Conservation (phyloP, 2,113 vertebrate genomes). For the Esox niger region DNA sequence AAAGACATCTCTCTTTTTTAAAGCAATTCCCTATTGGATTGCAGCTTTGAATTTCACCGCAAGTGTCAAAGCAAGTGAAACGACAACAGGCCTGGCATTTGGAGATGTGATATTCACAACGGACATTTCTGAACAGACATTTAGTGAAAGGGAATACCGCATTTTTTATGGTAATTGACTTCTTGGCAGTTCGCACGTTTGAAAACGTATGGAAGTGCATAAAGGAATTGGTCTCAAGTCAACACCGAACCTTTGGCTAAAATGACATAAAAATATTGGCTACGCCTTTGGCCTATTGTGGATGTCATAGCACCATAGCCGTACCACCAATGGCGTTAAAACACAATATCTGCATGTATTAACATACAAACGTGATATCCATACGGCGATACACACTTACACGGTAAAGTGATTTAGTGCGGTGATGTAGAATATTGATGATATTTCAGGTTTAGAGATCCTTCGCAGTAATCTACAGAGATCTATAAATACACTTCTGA, state of each 20-base stretch:
- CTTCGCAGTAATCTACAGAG: too few relatives aligned
- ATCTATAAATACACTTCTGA: too few relatives aligned
- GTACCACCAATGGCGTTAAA: not conserved
- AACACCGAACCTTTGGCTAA: conserved; percentile 19
- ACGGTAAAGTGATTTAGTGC: too few relatives aligned
- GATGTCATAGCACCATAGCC: not conserved
- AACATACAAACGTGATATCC: too few relatives aligned
- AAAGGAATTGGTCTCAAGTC: conserved; percentile 31
- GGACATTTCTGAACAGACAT: conserved; percentile 25
- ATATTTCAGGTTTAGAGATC: too few relatives aligned
- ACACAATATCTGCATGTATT: not conserved
- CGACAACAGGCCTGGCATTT: conserved; percentile 9
- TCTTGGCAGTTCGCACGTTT: conserved; percentile 46
- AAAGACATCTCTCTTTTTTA: conserved; percentile 3
- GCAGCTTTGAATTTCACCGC: conserved; percentile 36
- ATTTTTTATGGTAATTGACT: conserved; percentile 50
- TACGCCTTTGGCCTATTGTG: too few relatives aligned
- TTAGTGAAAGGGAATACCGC: conserved; percentile 46
- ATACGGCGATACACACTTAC: too few relatives aligned
- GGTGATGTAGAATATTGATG: too few relatives aligned
- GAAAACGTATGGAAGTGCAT: conserved; percentile 34
- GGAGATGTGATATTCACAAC: conserved; percentile 40
- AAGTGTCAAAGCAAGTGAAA: conserved; percentile 37
- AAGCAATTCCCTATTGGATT: conserved; percentile 21
- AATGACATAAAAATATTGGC: too few relatives aligned